phyloP scores from a whole-genome alignment of 2,888 invertebrate species.

The Heliconius aoede region DNA sequence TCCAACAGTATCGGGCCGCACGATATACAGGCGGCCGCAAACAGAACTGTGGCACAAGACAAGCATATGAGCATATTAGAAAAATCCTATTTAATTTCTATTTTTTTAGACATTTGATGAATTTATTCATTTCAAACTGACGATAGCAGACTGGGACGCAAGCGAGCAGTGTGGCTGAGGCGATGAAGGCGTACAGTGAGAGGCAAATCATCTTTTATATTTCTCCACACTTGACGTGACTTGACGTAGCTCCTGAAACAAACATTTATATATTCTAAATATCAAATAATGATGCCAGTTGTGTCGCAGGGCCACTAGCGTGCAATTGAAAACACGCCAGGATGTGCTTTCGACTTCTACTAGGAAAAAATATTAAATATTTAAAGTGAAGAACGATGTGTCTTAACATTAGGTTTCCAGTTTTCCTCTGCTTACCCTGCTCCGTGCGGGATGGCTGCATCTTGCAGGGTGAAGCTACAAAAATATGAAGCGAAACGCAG shows the following conservation, averaged over 20 bases:
- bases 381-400: no score
- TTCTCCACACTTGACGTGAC: slow-evolving; percentile 7
- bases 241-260: slow-evolving; percentile 10
- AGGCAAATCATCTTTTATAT: slow-evolving; percentile 74
- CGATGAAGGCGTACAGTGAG: slow-evolving; percentile 71
- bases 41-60: slow-evolving; percentile 58
- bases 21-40: slow-evolving; percentile 60
- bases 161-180: slow-evolving; percentile 70
- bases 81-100: slow-evolving; percentile 53
- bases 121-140: slow-evolving; percentile 63
- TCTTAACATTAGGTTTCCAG: no score
- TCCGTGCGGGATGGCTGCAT: no score
- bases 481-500: no score
- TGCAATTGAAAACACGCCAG: no score
- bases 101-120: slow-evolving; percentile 67
- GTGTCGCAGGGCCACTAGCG: no score
- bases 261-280: not conserved
- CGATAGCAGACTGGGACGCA: slow-evolving; percentile 73
- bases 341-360: no score
- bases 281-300: not conserved
- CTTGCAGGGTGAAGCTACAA: no score
- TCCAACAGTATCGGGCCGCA: slow-evolving; percentile 64
- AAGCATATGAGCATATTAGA: slow-evolving; percentile 63
- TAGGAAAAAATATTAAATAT: no score
- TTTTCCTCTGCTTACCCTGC: no score